A percentile compares a stretch with the other conserved stretches of the same genome.
Evolutionary conservation across 2,888 invertebrate species (phyloP).

Genomic region (Pelosia muscerda): DNA sequence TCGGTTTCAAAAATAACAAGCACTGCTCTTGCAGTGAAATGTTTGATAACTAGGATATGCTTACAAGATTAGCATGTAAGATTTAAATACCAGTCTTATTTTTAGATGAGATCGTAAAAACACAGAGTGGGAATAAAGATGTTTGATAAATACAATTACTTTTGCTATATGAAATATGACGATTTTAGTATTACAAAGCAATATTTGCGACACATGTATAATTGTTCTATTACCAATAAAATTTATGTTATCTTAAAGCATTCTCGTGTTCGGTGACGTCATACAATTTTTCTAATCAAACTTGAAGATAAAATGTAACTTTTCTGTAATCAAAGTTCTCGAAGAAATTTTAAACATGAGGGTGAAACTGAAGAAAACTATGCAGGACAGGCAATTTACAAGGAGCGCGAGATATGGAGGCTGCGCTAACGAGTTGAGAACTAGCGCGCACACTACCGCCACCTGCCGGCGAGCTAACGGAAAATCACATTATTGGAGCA

Average conservation of each 20-base stretch:
- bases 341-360: slow-evolving; percentile 38
- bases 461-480: slow-evolving; percentile 54
- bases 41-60: no score
- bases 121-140: neutral
- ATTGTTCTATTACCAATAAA: no score
- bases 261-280: neutral
- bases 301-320: slow-evolving; percentile 24
- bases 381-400: slow-evolving; percentile 52
- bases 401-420: slow-evolving; percentile 45
- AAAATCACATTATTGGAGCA: slow-evolving; percentile 60
- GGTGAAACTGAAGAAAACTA: slow-evolving; percentile 49
- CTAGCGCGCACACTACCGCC: slow-evolving; percentile 47
- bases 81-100: no score
- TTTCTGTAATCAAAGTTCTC: slow-evolving; percentile 31
- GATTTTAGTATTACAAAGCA: no score
- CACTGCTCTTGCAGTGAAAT: no score
- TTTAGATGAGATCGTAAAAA: neutral
- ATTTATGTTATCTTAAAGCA: no score
- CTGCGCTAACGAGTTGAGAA: slow-evolving; percentile 61
- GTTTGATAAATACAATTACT: no score
- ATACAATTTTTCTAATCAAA: slow-evolving; percentile 20
- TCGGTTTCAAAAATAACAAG: no score
- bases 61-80: no score
- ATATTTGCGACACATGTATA: no score
- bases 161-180: no score